Percentiles rank a stretch among this genome's conserved stretches.
Conservation (phyloP, 2,113 vertebrate genomes). For the Pluvialis apricaria region DNA sequence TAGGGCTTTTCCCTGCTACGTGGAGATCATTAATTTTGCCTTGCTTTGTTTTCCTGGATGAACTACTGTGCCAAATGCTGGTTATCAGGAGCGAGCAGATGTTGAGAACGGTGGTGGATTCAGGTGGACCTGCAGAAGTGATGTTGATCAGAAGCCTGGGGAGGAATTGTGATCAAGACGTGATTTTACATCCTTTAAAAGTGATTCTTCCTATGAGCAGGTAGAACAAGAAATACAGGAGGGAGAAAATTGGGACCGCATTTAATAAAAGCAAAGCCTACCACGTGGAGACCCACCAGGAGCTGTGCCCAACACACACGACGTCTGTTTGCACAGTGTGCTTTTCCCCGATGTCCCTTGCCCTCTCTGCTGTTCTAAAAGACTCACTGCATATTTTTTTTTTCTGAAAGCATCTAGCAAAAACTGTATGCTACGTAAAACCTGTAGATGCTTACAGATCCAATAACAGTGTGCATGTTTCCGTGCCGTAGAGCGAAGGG, state of each 20-base stretch:
- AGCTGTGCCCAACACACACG: neutral
- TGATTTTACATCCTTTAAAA: neutral
- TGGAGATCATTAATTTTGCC: neutral
- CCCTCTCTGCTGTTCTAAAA: neutral
- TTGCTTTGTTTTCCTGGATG: neutral
- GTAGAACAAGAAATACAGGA: neutral
- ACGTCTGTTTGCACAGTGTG: rapidly evolving
- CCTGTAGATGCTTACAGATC: rapidly evolving
- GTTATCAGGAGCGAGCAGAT: neutral
- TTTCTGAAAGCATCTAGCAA: neutral
- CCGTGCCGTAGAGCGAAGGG: rapidly evolving
- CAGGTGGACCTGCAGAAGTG: neutral
- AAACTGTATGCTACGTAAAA: neutral
- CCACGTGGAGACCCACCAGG: neutral
- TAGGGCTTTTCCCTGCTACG: neutral
- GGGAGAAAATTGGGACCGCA: neutral
- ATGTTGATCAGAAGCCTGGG: rapidly evolving
- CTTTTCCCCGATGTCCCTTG: rapidly evolving
- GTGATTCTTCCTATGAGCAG: neutral
- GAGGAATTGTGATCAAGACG: rapidly evolving
- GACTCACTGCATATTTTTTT: neutral
- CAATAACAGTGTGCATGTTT: neutral
- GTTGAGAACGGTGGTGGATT: neutral
- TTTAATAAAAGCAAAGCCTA: neutral
- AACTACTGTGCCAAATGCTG: neutral